phyloP scores from a whole-genome alignment of 2,797 vertebrate species.

The Poliocrania exsul region DNA sequence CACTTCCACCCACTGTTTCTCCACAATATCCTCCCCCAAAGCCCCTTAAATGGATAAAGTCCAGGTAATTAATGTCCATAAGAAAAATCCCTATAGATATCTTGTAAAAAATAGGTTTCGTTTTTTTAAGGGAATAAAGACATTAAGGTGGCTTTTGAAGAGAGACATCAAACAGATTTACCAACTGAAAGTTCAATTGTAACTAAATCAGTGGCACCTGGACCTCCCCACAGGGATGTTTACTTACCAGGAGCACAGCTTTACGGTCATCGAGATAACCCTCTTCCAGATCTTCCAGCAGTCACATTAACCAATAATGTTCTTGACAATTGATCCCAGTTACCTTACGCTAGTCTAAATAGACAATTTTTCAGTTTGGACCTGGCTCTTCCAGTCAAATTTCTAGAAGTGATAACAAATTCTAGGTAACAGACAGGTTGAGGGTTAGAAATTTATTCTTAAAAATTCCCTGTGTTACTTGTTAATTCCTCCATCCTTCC shows the following conservation, averaged over 20 bases:
- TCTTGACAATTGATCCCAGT: background rate
- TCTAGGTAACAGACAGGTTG: background rate
- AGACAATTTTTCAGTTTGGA: background rate
- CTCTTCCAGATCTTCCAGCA: background rate
- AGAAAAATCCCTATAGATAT: rapidly evolving
- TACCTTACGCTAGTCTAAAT: background rate
- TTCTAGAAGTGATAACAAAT: background rate
- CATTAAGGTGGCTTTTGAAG: background rate
- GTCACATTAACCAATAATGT: background rate
- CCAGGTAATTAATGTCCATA: background rate
- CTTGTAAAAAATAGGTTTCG: background rate
- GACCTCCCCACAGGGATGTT: background rate
- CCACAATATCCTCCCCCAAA: background rate
- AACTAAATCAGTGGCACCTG: background rate
- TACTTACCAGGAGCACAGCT: background rate
- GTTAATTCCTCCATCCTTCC: background rate
- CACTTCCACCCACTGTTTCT: background rate
- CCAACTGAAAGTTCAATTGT: background rate
- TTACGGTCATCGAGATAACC: background rate
- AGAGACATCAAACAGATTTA: background rate
- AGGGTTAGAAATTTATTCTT: background rate
- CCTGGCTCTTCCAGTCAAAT: background rate
- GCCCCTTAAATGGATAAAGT: background rate
- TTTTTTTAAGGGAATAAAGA: background rate
- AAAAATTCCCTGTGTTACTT: background rate